Base-by-base conservation (phyloP, 2,888 invertebrate genomes). In the Atethmia centrago region DNA sequence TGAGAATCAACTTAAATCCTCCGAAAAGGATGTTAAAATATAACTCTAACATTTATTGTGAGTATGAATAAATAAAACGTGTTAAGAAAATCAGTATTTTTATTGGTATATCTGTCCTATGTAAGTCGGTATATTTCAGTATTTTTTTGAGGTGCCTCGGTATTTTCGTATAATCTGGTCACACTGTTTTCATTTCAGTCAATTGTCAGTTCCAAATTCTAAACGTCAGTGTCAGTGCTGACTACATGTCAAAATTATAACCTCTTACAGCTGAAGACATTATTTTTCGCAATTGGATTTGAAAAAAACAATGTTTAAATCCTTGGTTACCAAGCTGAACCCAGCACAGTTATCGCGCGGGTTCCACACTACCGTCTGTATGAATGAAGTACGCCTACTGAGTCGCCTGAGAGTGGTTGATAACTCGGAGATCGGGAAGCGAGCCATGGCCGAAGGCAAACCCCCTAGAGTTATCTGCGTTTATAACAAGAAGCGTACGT, bases 401-500 rank as follows among this genome's bases (percentile, higher is more conserved):
- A 97, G 98, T 2, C 96, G 99, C 65, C 95, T 99, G 25, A 96
- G 99, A 88, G 99, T 99, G 10, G 99, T 99, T 4, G 99, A 99
- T 94, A 99, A 99, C 94, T 99, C 99, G 71, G 98, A 98, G 85
- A 97, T 99, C 77, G 99, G 99, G 51, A 99, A 98, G 92, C 97
- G 98, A 91, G 99, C 99, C 2, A 99, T 99, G 98, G 97, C 98
- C 3, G 98, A 99, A 91, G 99, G 99, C 63, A 98, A 98, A 94
- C 99, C 99, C 19, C 99, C 99, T 0, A 98, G 97, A 93, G 97
- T 98, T 89, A 99, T 99, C 89, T 99, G 99, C 91, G 98, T 99
- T 74, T 99, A 99, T 90, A 99, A 98, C 93, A 98, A 98, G 95
- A 97, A 95, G 87, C 94, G 96, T 96, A 90, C 74, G 95, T 92